Evolutionary conservation across 2,888 invertebrate genomes (phyloP).

Genomic region (Suillia variegata): DNA sequence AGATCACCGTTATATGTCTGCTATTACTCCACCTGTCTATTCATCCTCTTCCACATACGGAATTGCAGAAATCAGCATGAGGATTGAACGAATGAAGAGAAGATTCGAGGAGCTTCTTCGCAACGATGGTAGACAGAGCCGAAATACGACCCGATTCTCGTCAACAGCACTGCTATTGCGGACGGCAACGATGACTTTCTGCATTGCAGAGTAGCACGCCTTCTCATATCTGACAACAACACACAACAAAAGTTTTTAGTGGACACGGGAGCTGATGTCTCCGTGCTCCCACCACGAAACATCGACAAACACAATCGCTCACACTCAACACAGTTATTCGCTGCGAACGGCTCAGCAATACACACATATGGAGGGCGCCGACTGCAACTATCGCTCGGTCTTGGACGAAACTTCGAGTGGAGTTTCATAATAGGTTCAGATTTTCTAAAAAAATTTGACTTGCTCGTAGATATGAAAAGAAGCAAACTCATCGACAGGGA

Average conservation of each 20-base stretch:
- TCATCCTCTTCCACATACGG: background rate
- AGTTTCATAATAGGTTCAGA: slow-evolving; percentile 23
- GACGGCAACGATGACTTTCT: background rate
- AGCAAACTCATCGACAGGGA: slow-evolving; percentile 6
- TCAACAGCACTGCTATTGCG: slow-evolving; percentile 6
- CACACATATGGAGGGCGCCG: no score
- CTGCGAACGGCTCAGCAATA: slow-evolving; percentile 16
- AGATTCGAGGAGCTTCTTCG: background rate
- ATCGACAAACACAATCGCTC: slow-evolving; percentile 1
- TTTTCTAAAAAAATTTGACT: slow-evolving; percentile 15
- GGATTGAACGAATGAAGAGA: background rate
- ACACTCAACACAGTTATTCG: background rate
- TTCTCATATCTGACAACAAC: slow-evolving; percentile 21
- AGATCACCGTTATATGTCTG: no score
- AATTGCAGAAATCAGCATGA: background rate
- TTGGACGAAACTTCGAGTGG: slow-evolving; percentile 21
- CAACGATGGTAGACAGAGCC: background rate
- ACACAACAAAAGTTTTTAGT: slow-evolving; percentile 7
- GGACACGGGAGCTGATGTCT: slow-evolving; percentile 22
- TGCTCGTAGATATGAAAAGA: slow-evolving; percentile 15
- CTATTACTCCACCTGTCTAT: background rate
- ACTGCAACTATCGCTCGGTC: no score
- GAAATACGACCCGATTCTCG: background rate
- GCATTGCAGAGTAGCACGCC: slow-evolving; percentile 14
- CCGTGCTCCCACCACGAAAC: slow-evolving; percentile 17